Evolutionary conservation across 1,140 invertebrate genomes (phyloP).

Genomic region (Saccostrea glomerata): DNA sequence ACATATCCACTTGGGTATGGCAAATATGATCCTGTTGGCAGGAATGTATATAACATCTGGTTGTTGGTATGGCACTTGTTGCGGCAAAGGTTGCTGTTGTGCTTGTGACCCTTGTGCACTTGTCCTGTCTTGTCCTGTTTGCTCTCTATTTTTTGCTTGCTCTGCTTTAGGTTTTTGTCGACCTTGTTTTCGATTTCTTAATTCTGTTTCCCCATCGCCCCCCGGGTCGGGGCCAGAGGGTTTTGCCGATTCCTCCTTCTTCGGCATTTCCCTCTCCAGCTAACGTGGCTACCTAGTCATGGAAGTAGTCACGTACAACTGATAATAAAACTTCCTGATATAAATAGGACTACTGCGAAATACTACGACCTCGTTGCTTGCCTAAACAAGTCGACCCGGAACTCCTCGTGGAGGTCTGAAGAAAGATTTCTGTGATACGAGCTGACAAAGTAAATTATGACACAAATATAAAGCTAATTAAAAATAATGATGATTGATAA

Average conservation of each 20-base stretch:
- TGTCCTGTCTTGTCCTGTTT: not conserved
- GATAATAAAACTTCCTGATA: conserved; percentile 12
- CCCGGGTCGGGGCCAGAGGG: conserved; percentile 23
- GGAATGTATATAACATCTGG: conserved; percentile 53
- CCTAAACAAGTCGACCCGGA: conserved; percentile 19
- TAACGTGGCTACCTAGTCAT: not conserved
- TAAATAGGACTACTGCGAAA: conserved; percentile 1
- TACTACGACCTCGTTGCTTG: conserved; percentile 9
- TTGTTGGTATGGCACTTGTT: conserved; percentile 2
- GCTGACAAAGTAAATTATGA: not conserved
- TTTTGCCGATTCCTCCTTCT: conserved; percentile 8
- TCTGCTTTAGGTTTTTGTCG: conserved; percentile 7
- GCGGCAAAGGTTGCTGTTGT: conserved; percentile 34
- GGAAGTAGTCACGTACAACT: conserved; percentile 40
- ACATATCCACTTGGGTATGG: conserved; percentile 55
- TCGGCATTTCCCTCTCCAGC: conserved; percentile 35
- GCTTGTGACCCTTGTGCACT: not conserved
- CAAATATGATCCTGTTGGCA: conserved; percentile 55
- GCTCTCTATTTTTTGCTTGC: not conserved
- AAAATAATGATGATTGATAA: not conserved
- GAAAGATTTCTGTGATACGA: not conserved
- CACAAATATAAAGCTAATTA: not conserved
- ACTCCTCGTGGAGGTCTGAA: not conserved
- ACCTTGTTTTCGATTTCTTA: conserved; percentile 39
- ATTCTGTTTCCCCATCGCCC: conserved; percentile 5